Evolutionary conservation across 2,888 invertebrate genomes (phyloP).

Genomic region (Pteria penguin): DNA sequence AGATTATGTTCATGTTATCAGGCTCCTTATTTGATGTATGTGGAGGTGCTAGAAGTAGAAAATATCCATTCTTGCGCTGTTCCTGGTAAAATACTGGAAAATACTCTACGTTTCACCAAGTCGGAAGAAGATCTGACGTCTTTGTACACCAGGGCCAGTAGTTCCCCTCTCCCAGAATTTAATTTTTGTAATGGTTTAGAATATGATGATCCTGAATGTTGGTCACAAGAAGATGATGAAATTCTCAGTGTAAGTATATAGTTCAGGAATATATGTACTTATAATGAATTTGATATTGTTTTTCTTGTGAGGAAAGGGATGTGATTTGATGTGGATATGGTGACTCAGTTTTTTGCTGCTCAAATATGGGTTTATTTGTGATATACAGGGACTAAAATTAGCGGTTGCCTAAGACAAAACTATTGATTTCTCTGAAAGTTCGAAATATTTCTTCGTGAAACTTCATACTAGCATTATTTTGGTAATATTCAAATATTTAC

Average conservation of each 20-base stretch:
- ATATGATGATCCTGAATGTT: constrained; percentile 84
- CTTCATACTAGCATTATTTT: too few relatives aligned
- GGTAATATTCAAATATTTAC: too few relatives aligned
- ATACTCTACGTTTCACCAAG: constrained; percentile 90
- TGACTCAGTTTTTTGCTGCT: too few relatives aligned
- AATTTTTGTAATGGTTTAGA: constrained; percentile 66
- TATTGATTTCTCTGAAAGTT: too few relatives aligned
- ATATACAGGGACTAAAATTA: too few relatives aligned
- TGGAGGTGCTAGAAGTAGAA: constrained; percentile 95
- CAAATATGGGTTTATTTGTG: too few relatives aligned
- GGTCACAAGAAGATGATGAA: constrained; percentile 98
- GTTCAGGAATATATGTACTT: too few relatives aligned
- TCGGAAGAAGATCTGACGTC: constrained; percentile 92
- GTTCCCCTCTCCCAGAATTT: constrained; percentile 71
- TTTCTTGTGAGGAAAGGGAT: too few relatives aligned
- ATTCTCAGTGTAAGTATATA: constrained; percentile 84
- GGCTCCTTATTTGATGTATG: constrained; percentile 99
- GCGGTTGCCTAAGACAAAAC: too few relatives aligned
- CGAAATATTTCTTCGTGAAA: too few relatives aligned
- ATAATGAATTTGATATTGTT: background rate
- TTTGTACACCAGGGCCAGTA: constrained; percentile 40
- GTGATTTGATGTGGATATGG: too few relatives aligned
- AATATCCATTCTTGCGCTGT: constrained; percentile 91
- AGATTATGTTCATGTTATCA: too few relatives aligned
- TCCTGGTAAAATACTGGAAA: constrained; percentile 87